Base-by-base conservation (phyloP, 2,113 vertebrate species). In the Sebastes schlegelii region DNA sequence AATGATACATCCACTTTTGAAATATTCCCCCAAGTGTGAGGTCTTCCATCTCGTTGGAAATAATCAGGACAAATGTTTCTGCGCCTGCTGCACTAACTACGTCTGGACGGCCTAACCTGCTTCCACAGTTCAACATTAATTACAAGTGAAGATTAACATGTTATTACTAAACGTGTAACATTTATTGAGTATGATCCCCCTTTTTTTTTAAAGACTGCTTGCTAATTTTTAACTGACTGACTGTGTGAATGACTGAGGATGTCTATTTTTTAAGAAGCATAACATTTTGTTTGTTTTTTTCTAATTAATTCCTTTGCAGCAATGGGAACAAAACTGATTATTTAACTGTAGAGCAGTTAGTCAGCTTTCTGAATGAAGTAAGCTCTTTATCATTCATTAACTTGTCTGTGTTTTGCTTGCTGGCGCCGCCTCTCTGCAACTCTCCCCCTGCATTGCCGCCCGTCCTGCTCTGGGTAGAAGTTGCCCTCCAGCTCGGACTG, bases 341-440 rank as follows among this genome's bases (percentile, higher is more conserved):
- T 99, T 99, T 99, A 99, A 99, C 97, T 95, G 97, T 99, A 99
- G 98, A 99, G 96, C 98, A 99, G 97, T 99, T 99, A 99, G 98
- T 99, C 98, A 99, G 98, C 98, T 99, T 99, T 99, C 98, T 99
- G 97, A 99, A 99, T 97, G 98, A 99, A 99, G 98, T 99, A 99
- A 99, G 98, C 97, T 98, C 96, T 98, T 96, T 95, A 98, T 98
- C 96, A 97, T 98, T 98, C 96, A 97, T 98, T 98, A 99, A 99
- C 98, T 97, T 94, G 82, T 97, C 95, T 97, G 95, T 98, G 96
- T 97, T 95, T 93, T 94, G 96, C 96, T 96, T 85, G 83, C 62
- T 80, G 91, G 85, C 91, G 84, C 63, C 63, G 91, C 90, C 80
- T 82, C 62, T 85, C 80, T 89, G 92, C 75, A 86, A 88, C 92